Evolutionary conservation across 2,797 vertebrate species (phyloP).

Genomic region (Lophotriccus pileatus): DNA sequence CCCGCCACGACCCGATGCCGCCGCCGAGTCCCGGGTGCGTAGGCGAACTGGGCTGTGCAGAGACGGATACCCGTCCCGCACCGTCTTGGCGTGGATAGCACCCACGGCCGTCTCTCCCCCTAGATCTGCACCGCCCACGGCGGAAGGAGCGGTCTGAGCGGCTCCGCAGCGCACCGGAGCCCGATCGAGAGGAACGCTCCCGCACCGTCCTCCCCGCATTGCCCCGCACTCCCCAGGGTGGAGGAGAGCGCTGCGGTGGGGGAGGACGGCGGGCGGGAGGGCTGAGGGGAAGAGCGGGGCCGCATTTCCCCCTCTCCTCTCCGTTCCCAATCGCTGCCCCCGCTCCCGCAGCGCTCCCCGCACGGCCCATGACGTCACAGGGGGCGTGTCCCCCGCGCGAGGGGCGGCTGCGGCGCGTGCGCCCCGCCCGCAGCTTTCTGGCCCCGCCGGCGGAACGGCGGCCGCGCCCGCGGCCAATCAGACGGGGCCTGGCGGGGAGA

Average conservation of each 20-base stretch:
- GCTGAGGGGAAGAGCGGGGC: too few relatives aligned
- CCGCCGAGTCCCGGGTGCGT: not conserved
- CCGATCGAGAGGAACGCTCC: not conserved
- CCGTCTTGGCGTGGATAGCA: too few relatives aligned
- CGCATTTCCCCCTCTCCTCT: too few relatives aligned
- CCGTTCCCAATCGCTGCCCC: not conserved
- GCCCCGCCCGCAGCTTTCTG: not conserved
- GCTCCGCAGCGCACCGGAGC: not conserved
- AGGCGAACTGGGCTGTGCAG: too few relatives aligned
- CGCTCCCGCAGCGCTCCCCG: accelerated
- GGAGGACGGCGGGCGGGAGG: not conserved
- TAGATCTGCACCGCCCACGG: not conserved
- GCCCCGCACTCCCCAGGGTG: not conserved
- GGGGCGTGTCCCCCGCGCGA: not conserved
- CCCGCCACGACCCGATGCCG: not conserved
- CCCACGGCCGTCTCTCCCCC: not conserved
- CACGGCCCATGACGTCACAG: accelerated
- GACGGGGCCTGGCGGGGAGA: not conserved
- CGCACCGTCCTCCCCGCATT: not conserved
- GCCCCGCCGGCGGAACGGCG: not conserved
- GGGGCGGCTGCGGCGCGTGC: not conserved
- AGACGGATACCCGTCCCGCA: not conserved
- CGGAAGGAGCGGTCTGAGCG: not conserved
- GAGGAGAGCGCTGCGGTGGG: not conserved
- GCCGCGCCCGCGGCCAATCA: constrained; percentile 29